Percentiles rank a stretch among this genome's conserved stretches.
phyloP scores from a whole-genome alignment of 2,888 invertebrate genomes.

The Willowsia nigromaculata region DNA sequence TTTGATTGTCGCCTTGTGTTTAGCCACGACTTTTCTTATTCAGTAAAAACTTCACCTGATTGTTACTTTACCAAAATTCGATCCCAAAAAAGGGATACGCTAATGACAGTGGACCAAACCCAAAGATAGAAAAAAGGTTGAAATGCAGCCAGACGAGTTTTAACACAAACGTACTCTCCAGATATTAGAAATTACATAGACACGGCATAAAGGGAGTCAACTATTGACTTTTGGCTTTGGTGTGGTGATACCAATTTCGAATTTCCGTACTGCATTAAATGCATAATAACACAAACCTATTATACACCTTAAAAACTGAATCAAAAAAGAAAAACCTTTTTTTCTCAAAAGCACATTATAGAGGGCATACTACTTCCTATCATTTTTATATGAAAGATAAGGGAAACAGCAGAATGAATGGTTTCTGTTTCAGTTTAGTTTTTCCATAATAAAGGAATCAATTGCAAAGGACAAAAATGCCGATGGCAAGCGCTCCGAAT shows the following conservation, averaged over 20 bases:
- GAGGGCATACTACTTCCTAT: conserved; percentile 29
- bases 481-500: conserved; percentile 39
- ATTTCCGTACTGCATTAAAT: conserved; percentile 13
- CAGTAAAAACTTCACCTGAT: conserved; percentile 42
- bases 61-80: conserved; percentile 50
- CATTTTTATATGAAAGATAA: background rate
- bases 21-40: conserved; percentile 33
- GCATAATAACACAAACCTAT: background rate
- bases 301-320: background rate
- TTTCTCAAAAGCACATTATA: background rate
- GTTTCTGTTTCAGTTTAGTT: background rate
- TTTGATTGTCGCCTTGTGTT: conserved; percentile 63
- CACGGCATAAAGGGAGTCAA: background rate
- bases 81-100: conserved; percentile 61
- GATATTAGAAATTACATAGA: background rate
- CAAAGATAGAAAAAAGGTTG: conserved; percentile 61
- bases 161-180: background rate
- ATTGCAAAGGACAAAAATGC: conserved; percentile 44
- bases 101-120: conserved; percentile 65
- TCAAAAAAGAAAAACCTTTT: conserved; percentile 20
- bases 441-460: conserved; percentile 15
- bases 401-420: background rate
- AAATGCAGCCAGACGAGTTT: conserved; percentile 45
- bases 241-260: conserved; percentile 20
- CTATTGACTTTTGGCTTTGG: conserved; percentile 51